These are phyloP conservation scores for Spongilla lacustris DNA, from an alignment of 37 sponge, comb jelly and placozoan genomes.

Conservation along the genomic window DNA sequence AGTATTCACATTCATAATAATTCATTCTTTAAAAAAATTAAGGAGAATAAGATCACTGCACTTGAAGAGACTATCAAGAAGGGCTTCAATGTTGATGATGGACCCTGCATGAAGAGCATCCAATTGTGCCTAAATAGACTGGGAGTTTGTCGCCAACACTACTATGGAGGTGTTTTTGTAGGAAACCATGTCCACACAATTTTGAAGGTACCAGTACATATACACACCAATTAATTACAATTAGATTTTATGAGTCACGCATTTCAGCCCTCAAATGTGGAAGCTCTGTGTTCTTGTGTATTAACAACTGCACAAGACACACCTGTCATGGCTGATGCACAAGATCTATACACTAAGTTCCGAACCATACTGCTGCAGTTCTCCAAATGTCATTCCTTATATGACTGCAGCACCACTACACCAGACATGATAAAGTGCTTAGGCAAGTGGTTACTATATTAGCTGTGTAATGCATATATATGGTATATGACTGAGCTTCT, in stretches of 20 bases:
- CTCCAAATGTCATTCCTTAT: neutral
- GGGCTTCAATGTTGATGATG: slow-evolving; percentile 9
- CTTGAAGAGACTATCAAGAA: neutral
- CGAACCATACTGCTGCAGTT: neutral
- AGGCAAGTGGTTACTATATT: no score
- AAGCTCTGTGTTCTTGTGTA: neutral
- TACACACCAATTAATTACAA: neutral
- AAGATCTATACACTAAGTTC: neutral
- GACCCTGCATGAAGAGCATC: slow-evolving; percentile 8
- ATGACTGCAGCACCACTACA: no score
- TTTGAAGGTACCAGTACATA: slow-evolving; percentile 26
- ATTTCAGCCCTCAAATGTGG: neutral
- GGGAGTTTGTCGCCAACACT: slow-evolving; percentile 30
- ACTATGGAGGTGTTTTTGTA: slow-evolving; percentile 44
- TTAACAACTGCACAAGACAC: neutral
- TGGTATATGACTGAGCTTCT: neutral
- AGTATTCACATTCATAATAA: neutral
- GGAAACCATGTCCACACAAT: slow-evolving; percentile 60
- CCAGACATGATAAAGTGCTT: no score
- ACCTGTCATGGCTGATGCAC: slow-evolving; percentile 1
- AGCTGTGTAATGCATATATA: neutral
- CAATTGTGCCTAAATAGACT: slow-evolving; percentile 9
- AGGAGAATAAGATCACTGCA: neutral
- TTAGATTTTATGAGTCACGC: neutral
- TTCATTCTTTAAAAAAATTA: neutral